Conservation (phyloP, 2,888 invertebrate species). For the Eustalomyia histrio region DNA sequence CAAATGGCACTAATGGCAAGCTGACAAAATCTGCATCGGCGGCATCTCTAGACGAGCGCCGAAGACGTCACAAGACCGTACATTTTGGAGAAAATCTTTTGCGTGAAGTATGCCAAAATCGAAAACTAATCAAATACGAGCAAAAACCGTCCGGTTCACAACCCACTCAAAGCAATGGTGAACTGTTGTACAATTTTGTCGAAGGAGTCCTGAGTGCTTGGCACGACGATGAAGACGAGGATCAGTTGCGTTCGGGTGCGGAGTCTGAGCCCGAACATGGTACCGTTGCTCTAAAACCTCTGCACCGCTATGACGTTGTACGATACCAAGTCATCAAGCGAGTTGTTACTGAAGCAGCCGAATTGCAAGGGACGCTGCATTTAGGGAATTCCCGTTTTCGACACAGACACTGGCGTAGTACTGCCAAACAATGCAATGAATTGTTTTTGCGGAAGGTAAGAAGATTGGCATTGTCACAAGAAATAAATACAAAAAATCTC, state of each 20-base stretch:
- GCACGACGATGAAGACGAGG: constrained; percentile 85
- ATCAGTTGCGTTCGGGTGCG: constrained; percentile 85
- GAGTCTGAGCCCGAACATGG: constrained; percentile 87
- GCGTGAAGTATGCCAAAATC: constrained; percentile 87
- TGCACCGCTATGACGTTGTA: constrained; percentile 82
- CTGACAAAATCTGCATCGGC: constrained; percentile 81
- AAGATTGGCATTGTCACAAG: not conserved
- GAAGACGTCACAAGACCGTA: constrained; percentile 88
- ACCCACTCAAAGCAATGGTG: constrained; percentile 86
- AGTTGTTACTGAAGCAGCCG: constrained; percentile 86
- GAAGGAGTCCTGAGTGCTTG: constrained; percentile 89
- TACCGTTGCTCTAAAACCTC: constrained; percentile 77
- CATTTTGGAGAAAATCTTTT: constrained; percentile 88
- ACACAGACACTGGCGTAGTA: constrained; percentile 91
- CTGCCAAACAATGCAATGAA: constrained; percentile 93
- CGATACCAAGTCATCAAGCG: constrained; percentile 85
- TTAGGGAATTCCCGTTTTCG: constrained; percentile 86
- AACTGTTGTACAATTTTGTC: constrained; percentile 90
- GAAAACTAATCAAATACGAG: constrained; percentile 81
- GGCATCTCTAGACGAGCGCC: constrained; percentile 84
- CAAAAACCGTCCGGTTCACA: constrained; percentile 78
- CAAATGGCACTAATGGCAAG: constrained; percentile 71
- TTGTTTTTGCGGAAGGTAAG: constrained; percentile 92
- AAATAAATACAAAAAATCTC: not conserved
- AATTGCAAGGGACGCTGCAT: constrained; percentile 84